Conservation (phyloP, 2,113 vertebrate genomes). For the Microcebus jonahi region DNA sequence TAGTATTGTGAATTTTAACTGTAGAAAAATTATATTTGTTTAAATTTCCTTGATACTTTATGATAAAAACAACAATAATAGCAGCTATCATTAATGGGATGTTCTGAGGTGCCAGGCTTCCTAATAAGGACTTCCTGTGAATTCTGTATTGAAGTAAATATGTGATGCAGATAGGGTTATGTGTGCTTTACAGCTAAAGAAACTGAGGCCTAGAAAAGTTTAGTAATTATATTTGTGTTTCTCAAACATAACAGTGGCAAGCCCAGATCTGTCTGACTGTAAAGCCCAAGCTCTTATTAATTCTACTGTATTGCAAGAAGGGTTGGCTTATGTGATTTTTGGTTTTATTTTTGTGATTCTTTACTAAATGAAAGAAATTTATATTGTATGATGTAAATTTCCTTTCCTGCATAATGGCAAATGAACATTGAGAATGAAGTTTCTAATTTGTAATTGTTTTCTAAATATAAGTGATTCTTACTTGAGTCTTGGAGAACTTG, state of each 20-base stretch:
- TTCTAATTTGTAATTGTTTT: too few species aligned
- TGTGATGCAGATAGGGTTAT: neutral
- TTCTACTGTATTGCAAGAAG: neutral
- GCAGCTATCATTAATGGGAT: neutral
- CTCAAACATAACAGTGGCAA: neutral
- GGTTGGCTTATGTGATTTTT: neutral
- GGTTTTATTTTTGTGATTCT: neutral
- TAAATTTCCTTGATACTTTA: neutral
- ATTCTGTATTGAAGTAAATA: neutral
- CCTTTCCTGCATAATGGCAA: too few species aligned
- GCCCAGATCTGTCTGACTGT: neutral
- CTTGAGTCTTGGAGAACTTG: too few species aligned
- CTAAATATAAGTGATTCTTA: too few species aligned
- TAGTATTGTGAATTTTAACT: constrained; percentile 52
- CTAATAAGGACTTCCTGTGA: constrained; percentile 14
- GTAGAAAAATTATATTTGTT: neutral
- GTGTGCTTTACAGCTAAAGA: neutral
- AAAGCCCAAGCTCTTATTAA: neutral
- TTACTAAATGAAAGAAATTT: too few species aligned
- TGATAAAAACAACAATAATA: neutral
- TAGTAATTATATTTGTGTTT: neutral
- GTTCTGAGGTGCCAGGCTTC: neutral
- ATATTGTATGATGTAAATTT: too few species aligned
- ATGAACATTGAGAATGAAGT: too few species aligned
- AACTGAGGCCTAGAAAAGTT: neutral